phyloP scores from a whole-genome alignment of 2,888 invertebrate species.

The Anagyrus pseudococci region DNA sequence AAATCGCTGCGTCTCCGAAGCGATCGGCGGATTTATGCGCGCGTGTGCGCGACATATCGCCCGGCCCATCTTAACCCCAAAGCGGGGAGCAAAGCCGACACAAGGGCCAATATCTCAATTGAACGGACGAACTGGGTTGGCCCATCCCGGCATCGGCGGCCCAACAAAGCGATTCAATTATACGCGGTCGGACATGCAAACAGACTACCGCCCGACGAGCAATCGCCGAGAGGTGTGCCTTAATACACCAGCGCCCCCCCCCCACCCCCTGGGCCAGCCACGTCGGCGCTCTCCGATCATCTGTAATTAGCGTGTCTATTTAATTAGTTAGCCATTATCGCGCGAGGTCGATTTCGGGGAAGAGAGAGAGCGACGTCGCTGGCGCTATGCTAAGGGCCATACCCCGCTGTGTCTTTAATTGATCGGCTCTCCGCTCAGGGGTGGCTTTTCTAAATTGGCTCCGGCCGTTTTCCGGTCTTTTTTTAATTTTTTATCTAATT shows the following conservation, averaged over 20 bases:
- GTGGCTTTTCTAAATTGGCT: constrained; percentile 17
- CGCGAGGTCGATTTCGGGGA: not conserved
- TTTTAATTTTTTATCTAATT: not conserved
- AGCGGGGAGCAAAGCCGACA: no score
- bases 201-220: constrained; percentile 15
- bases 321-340: constrained; percentile 31
- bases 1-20: no score
- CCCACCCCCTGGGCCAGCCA: not conserved
- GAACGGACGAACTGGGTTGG: no score
- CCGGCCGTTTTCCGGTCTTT: not conserved
- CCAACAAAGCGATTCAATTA: constrained; percentile 35
- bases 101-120: no score
- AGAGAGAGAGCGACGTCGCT: no score
- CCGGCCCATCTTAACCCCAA: no score
- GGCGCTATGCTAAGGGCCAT: no score
- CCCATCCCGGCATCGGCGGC: not conserved
- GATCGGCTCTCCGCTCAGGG: no score
- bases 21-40: no score
- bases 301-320: constrained; percentile 31
- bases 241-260: constrained; percentile 10
- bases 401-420: no score
- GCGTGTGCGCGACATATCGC: no score
- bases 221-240: constrained; percentile 31
- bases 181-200: constrained; percentile 37
- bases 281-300: constrained; percentile 11